Conservation (phyloP, 2,113 vertebrate species). For the Sander vitreus region DNA sequence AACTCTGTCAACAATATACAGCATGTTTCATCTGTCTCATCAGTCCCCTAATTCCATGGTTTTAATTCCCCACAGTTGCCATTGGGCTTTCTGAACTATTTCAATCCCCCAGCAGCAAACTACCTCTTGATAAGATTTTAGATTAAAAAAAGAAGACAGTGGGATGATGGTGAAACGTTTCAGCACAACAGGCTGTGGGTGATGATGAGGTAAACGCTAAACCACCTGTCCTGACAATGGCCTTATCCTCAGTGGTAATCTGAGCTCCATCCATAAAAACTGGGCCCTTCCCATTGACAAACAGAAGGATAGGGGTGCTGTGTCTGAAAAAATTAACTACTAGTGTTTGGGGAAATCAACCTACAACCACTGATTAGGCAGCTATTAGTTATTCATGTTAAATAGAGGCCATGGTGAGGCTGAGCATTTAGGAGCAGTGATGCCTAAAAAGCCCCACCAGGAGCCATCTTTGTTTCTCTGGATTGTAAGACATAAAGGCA, state of each 20-base stretch:
- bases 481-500: constrained; percentile 59
- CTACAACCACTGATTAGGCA: constrained; percentile 63
- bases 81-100: constrained; percentile 27
- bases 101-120: background rate
- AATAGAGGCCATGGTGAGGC: constrained; percentile 23
- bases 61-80: constrained; percentile 13
- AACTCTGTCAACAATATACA: constrained; percentile 4
- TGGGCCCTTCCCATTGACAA: constrained; percentile 28
- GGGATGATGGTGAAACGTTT: constrained; percentile 29
- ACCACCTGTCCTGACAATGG: constrained; percentile 56
- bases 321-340: constrained; percentile 51
- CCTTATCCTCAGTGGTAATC: constrained; percentile 68
- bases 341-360: constrained; percentile 73
- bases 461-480: constrained; percentile 72
- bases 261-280: constrained; percentile 35
- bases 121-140: constrained; percentile 16
- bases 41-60: constrained; percentile 1
- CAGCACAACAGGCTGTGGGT: constrained; percentile 9
- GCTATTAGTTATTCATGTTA: constrained; percentile 62
- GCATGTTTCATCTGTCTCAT: background rate
- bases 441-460: constrained; percentile 46
- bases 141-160: constrained; percentile 9
- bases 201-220: constrained; percentile 59
- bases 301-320: constrained; percentile 9
- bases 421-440: constrained; percentile 46